Evolutionary conservation across 2,888 invertebrate species (phyloP).

Genomic region (Tenthredo livida): DNA sequence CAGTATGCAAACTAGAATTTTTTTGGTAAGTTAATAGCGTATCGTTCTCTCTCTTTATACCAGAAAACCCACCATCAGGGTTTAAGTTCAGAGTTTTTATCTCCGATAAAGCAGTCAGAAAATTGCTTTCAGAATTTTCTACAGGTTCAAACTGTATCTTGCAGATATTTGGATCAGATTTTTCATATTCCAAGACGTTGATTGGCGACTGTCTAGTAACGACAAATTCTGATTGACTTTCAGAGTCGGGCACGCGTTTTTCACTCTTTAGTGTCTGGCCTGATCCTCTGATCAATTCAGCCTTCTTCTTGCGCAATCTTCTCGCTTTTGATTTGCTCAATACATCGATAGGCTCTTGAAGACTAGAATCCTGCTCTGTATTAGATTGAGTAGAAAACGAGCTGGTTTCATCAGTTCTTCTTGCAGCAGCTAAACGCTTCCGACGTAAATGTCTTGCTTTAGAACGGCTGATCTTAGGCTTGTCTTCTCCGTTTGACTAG

Average conservation of each 20-base stretch:
- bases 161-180: neutral
- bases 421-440: conserved; percentile 69
- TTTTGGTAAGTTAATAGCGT: neutral
- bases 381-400: neutral
- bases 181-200: neutral
- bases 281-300: neutral
- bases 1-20: neutral
- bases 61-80: neutral
- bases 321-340: conserved; percentile 65
- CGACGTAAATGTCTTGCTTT: conserved; percentile 71
- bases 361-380: conserved; percentile 40
- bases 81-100: neutral
- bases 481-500: conserved; percentile 59
- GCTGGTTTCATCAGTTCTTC: conserved; percentile 63
- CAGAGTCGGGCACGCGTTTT: neutral
- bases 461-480: conserved; percentile 66
- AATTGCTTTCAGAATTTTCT: neutral
- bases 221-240: neutral
- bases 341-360: conserved; percentile 19
- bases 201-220: neutral
- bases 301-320: conserved; percentile 56
- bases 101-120: neutral
- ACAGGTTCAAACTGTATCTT: neutral
- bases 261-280: neutral
- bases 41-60: neutral